Base-by-base conservation (phyloP, 2,888 invertebrate species). In the Acrobasis consociella region DNA sequence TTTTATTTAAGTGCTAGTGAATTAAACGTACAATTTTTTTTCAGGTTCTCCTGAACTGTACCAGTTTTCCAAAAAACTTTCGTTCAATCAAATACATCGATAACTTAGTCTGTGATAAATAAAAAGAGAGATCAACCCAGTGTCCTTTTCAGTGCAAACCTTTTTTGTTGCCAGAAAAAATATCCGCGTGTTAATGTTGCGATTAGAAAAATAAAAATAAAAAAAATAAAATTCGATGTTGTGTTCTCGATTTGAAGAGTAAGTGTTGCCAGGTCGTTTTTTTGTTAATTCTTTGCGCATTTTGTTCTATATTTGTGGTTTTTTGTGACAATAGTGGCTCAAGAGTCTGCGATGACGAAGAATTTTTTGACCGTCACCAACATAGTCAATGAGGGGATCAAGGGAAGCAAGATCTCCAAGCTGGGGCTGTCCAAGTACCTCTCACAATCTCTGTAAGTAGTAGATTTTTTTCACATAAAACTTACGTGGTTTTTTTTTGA, bases 371-470 rank as follows among this genome's bases (percentile, higher is more conserved):
- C 94, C 71, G 93, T 94, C 66, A 93, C 93, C 81, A 94, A 88
- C 78, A 91, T 92, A 77, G 95, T 96, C 92, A 94, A 96, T 83
- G 96, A 95, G 82, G 95, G 96, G 69, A 94, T 96, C 81, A 95
- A 95, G 84, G 95, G 95, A 79, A 95, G 95, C 93, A 95, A 95
- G 83, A 95, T 95, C 74, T 94, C 95, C 73, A 95, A 95, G 88
- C 92, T 95, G 81, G 95, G 96, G 67, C 91, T 96, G 68, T 95
- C 96, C 72, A 94, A 95, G 84, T 96, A 96, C 82, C 93, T 96
- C 67, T 96, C 96, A 59, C 96, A 96, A 83, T 96, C 96, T 87
- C 93, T 96, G 96, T 96, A 93, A 96, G 96, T 95, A 94, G 22
- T 51, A 17, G 50, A 10, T 15, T 39, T 13, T 8, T 13, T 31